Conservation (phyloP, 2,888 invertebrate species). For the Acleris emargana region DNA sequence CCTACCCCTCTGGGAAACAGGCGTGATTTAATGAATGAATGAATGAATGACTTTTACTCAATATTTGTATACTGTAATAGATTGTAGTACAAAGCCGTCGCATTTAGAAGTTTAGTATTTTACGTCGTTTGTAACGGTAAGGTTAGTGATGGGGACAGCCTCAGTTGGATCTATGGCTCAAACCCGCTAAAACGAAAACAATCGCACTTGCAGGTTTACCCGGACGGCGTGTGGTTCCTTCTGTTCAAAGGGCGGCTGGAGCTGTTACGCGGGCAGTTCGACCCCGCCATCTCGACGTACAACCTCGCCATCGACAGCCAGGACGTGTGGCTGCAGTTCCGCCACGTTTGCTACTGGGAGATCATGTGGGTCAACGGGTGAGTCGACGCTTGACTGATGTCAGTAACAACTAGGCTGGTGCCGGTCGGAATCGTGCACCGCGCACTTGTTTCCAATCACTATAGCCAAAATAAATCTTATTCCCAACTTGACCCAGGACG, state of each 20-base stretch:
- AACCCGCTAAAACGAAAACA: background rate
- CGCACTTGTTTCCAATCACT: too few relatives aligned
- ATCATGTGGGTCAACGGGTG: constrained; percentile 95
- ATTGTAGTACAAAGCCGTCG: too few relatives aligned
- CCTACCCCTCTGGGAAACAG: too few relatives aligned
- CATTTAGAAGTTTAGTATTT: too few relatives aligned
- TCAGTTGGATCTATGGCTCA: background rate
- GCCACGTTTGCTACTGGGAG: constrained; percentile 97
- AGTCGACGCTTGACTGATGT: constrained; percentile 39
- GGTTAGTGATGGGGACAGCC: background rate
- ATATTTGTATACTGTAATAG: too few relatives aligned
- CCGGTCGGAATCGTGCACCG: too few relatives aligned
- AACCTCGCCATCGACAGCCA: constrained; percentile 92
- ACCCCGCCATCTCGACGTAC: constrained; percentile 89
- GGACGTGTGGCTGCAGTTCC: constrained; percentile 94
- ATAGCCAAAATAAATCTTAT: too few relatives aligned
- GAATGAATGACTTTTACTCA: too few relatives aligned
- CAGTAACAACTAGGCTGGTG: background rate
- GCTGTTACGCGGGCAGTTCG: constrained; percentile 90
- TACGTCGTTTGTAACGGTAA: too few relatives aligned
- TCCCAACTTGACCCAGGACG: too few relatives aligned
- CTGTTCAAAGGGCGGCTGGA: constrained; percentile 95
- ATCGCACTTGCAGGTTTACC: constrained; percentile 82
- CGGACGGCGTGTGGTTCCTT: constrained; percentile 94
- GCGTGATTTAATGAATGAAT: too few relatives aligned